Conservation (phyloP, 2,113 vertebrate genomes). For the Tachycineta bicolor region DNA sequence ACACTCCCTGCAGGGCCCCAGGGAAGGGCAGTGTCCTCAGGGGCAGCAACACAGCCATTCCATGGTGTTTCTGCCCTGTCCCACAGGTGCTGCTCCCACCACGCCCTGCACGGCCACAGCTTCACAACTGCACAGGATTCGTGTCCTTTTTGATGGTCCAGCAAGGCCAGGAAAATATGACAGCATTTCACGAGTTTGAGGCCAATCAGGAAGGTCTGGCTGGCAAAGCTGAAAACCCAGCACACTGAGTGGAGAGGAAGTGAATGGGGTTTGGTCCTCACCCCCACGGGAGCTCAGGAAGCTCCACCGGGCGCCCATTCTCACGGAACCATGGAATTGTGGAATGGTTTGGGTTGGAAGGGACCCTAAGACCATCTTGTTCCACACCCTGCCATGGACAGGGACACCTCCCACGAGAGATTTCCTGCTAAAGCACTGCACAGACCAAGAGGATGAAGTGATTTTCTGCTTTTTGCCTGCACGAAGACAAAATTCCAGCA, state of each 20-base stretch:
- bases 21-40: neutral
- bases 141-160: neutral
- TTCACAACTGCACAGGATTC: neutral
- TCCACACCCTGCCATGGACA: neutral
- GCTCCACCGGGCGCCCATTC: neutral
- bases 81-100: neutral
- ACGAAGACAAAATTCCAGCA: neutral
- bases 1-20: neutral
- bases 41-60: neutral
- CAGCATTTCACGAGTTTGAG: neutral
- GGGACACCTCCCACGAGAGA: neutral
- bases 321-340: neutral
- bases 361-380: neutral
- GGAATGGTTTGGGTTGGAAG: neutral
- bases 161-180: neutral
- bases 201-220: neutral
- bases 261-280: neutral
- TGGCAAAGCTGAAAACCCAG: neutral
- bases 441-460: neutral
- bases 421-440: conserved; percentile 16
- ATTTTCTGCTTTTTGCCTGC: conserved; percentile 2
- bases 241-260: neutral
- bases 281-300: neutral
- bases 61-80: neutral
- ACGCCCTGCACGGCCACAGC: rapidly evolving